These are phyloP conservation scores for Drosophila meridionalis DNA, from an alignment of 2,888 invertebrate genomes.

Conservation along the genomic window DNA sequence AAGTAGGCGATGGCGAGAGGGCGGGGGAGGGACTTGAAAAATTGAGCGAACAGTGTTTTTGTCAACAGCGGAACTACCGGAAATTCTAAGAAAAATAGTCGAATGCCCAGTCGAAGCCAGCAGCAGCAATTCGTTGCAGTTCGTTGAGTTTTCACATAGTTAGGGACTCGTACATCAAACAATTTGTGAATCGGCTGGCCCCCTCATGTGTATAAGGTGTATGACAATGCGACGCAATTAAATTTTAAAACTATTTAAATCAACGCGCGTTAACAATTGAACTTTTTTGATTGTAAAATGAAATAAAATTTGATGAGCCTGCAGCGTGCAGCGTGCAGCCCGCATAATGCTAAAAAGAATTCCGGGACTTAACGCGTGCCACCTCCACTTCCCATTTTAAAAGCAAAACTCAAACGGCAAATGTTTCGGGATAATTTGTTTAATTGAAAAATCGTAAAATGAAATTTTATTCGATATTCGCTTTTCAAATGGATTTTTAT, in stretches of 20 bases:
- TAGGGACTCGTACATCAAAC: slow-evolving; percentile 1
- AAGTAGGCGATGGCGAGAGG: not conserved
- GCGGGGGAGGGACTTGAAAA: slow-evolving; percentile 58
- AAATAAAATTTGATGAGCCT: slow-evolving; percentile 62
- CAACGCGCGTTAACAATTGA: slow-evolving; percentile 64
- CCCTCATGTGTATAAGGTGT: slow-evolving; percentile 47
- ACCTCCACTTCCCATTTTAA: slow-evolving; percentile 56
- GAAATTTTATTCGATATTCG: slow-evolving; percentile 34
- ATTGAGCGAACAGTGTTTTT: slow-evolving; percentile 79
- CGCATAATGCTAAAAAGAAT: slow-evolving; percentile 25
- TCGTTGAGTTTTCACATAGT: slow-evolving; percentile 62
- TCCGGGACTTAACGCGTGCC: slow-evolving; percentile 51
- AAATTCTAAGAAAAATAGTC: slow-evolving; percentile 71
- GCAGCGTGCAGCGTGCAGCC: slow-evolving; percentile 50
- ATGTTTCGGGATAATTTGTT: slow-evolving; percentile 72
- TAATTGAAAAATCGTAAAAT: slow-evolving; percentile 82
- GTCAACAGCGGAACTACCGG: slow-evolving; percentile 61
- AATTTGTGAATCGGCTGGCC: not conserved
- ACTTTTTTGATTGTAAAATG: slow-evolving; percentile 53
- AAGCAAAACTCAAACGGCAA: slow-evolving; percentile 24
- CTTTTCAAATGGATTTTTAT: slow-evolving; percentile 75
- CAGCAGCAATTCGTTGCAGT: slow-evolving; percentile 71
- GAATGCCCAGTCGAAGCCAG: slow-evolving; percentile 35
- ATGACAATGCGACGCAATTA: slow-evolving; percentile 55
- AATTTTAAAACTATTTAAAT: slow-evolving; percentile 76